These are phyloP conservation scores for Benitochromis conjunctus DNA, from an alignment of 2,113 vertebrate species.

Conservation along the genomic window DNA sequence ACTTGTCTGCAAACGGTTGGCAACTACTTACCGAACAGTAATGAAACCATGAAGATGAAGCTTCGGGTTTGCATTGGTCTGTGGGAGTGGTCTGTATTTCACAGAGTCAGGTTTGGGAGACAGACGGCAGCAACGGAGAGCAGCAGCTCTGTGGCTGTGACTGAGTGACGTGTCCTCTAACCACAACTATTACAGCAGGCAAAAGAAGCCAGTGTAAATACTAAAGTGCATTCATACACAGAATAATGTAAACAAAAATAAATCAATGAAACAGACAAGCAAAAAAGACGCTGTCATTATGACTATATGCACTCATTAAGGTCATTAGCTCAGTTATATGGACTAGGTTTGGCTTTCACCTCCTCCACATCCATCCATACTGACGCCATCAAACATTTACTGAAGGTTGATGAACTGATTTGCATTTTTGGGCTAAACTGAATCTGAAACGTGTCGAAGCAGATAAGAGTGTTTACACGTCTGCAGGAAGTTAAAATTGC, in stretches of 20 bases:
- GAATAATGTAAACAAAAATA: rapidly evolving
- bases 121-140: neutral
- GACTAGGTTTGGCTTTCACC: neutral
- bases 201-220: neutral
- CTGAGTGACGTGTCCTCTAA: neutral
- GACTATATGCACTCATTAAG: neutral
- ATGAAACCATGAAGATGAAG: neutral
- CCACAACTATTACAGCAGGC: neutral
- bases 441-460: neutral
- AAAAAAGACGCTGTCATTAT: neutral
- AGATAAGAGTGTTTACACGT: conserved; percentile 12
- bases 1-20: neutral
- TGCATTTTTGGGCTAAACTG: neutral
- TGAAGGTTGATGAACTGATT: neutral
- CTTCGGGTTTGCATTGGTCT: neutral
- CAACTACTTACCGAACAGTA: neutral
- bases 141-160: neutral
- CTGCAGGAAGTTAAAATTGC: neutral
- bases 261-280: neutral
- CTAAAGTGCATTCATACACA: neutral
- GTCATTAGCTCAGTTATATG: neutral
- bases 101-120: neutral
- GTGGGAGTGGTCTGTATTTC: neutral
- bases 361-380: neutral
- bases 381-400: neutral